Percentiles rank a stretch among this genome's conserved stretches.
phyloP scores from a whole-genome alignment of 2,113 vertebrate species.

The Craseonycteris thonglongyai region DNA sequence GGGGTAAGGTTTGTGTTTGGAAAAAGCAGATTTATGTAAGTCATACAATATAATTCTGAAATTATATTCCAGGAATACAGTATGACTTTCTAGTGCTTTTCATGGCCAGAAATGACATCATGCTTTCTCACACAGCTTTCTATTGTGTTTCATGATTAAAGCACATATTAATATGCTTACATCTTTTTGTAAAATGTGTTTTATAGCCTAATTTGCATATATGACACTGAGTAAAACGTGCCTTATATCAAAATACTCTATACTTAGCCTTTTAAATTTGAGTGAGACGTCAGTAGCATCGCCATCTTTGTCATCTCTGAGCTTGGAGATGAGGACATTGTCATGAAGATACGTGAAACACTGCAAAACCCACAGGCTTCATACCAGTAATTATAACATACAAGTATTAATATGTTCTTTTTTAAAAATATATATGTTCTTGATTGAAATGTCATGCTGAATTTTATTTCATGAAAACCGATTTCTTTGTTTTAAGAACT shows the following conservation, averaged over 20 bases:
- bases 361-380: neutral
- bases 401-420: neutral
- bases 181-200: neutral
- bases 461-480: neutral
- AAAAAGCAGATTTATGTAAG: constrained; percentile 73
- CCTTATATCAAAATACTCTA: neutral
- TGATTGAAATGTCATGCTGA: neutral
- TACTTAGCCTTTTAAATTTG: neutral
- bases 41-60: constrained; percentile 7
- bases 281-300: neutral
- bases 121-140: constrained; percentile 28
- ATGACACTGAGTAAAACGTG: neutral
- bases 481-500: constrained; percentile 8
- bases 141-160: constrained; percentile 62
- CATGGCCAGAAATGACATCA: neutral
- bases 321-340: neutral
- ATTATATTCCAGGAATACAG: constrained; percentile 39
- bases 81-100: neutral
- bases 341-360: neutral
- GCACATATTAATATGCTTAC: constrained; percentile 27
- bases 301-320: neutral
- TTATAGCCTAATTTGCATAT: neutral
- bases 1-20: constrained; percentile 61
- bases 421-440: no score
- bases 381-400: neutral